Evolutionary conservation across 2,888 invertebrate genomes (phyloP), one percentile per base, ranked within the genome.

Genomic region (Megamerina dolium): DNA sequence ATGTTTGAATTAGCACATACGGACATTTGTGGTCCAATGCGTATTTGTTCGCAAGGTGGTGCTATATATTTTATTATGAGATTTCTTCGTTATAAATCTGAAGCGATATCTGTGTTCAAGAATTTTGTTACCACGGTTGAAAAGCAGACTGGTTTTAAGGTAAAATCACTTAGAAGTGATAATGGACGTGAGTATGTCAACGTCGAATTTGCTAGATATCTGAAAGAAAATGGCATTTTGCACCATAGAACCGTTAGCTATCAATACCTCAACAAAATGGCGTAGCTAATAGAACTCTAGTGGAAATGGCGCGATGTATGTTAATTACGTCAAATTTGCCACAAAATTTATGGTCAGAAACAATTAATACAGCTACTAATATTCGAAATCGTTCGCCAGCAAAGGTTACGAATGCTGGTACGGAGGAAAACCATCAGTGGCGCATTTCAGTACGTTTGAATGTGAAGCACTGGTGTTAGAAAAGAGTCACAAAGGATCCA

Each of bases 241-340:
- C 55, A 54, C 29, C 49, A 51, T 42, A 45, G 41, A 20, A 45
- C 52, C 1, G 41, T 40, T 9, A 32, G 40, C 26, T 52, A 54
- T 27, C n/a, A n/a, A 52, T 49, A 10, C 52, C 51, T 1, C 49
- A 55, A 31, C 49, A 54, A 42, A 57, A 55, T 30, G 53, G 54
- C 13, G 39, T 52, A 5, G 52, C 46, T 16, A 54, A 55, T 23
- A 34, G 52, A 17, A 52, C 50, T 5, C 32, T 53, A 3, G 42
- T 55, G 1, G 55, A 54, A 21, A 55, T 54, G 48, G 48, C 50
- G 4, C 37, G 51, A 17, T 53, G 51, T 30, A 37, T 54, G 41
- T 17, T 54, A 10, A 32, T 39, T 10, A 36, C 45, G 9, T 44
- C 48, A 10, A 35, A 34, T 5, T 21, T 52, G 32, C 44, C 45